Evolutionary conservation across 2,113 vertebrate genomes (phyloP).

Genomic region (Osmerus mordax): DNA sequence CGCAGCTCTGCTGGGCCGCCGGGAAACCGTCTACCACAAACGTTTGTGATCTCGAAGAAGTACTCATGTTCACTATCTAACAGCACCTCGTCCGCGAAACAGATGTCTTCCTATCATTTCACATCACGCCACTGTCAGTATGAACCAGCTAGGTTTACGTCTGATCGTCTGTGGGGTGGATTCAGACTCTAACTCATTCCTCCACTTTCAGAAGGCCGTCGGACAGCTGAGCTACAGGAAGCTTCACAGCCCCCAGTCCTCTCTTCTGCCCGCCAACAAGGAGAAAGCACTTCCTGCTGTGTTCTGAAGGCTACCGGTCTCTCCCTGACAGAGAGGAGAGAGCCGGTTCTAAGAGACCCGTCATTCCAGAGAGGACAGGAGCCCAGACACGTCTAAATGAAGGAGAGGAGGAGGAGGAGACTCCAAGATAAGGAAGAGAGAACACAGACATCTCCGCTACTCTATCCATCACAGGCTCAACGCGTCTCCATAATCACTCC

Average conservation of each 20-base stretch:
- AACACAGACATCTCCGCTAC: conserved; percentile 8
- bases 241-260: no score
- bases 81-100: no score
- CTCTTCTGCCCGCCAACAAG: conserved; percentile 30
- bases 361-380: conserved; percentile 45
- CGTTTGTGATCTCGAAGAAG: no score
- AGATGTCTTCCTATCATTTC: neutral
- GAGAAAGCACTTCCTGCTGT: conserved; percentile 21
- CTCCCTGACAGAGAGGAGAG: conserved; percentile 26
- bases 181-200: neutral
- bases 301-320: conserved; percentile 7
- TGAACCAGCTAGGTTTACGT: no score
- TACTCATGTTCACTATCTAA: no score
- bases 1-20: no score
- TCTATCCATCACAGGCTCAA: conserved; percentile 8
- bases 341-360: conserved; percentile 33
- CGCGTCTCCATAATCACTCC: no score
- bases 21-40: no score
- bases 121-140: neutral
- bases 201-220: neutral
- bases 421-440: conserved; percentile 29
- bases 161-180: no score
- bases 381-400: conserved; percentile 38
- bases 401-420: conserved; percentile 31
- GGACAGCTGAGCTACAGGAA: no score